Percentiles rank a stretch among this genome's conserved stretches.
phyloP scores from a whole-genome alignment of 2,113 vertebrate genomes.

The Brachypodius melanocephalos region DNA sequence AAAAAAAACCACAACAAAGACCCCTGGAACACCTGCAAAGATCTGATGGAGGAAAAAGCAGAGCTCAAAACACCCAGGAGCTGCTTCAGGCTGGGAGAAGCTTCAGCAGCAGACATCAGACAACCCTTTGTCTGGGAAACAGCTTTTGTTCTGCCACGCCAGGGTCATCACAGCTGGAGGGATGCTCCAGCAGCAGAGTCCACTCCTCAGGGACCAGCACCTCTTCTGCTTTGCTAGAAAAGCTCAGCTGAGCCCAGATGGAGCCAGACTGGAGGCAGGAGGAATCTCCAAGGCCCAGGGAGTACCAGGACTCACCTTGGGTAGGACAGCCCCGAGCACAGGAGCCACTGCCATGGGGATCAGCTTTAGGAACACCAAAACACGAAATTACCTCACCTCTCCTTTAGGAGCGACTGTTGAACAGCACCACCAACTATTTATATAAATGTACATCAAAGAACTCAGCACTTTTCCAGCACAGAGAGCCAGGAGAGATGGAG shows the following conservation, averaged over 20 bases:
- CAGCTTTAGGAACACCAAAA: constrained; percentile 65
- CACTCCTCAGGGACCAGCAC: not conserved
- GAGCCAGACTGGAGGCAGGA: not conserved
- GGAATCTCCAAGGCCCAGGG: not conserved
- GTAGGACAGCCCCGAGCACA: not conserved
- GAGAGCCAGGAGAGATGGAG: not conserved
- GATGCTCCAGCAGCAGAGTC: not conserved
- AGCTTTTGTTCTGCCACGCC: not conserved
- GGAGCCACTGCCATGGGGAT: not conserved
- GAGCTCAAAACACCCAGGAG: not conserved
- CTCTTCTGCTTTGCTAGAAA: not conserved
- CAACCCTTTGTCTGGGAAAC: not conserved
- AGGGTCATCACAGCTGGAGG: not conserved
- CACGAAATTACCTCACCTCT: constrained; percentile 68
- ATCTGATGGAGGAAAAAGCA: not conserved
- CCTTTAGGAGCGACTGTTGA: constrained; percentile 50
- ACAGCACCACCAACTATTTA: constrained; percentile 55
- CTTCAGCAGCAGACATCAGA: not conserved
- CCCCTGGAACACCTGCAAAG: not conserved
- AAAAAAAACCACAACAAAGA: not conserved
- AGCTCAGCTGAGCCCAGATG: not conserved
- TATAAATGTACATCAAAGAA: not conserved
- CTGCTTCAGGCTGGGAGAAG: not conserved
- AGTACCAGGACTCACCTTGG: rapidly evolving
- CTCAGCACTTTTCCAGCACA: not conserved